phyloP scores from a whole-genome alignment of 2,888 invertebrate species.

The Helobdella robusta region DNA sequence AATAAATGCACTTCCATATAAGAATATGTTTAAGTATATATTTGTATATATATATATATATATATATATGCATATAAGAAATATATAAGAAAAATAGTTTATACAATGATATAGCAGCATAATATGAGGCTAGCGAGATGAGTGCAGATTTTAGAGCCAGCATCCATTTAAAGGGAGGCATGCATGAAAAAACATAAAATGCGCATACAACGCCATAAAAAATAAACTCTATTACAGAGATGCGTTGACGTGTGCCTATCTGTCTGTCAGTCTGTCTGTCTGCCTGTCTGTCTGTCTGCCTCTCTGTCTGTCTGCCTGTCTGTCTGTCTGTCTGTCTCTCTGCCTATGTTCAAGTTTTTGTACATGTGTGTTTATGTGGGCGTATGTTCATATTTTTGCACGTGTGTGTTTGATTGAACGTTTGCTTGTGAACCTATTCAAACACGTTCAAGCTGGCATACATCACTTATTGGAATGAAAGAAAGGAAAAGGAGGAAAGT shows the following conservation, averaged over 20 bases:
- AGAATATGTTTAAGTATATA: not conserved
- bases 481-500: not conserved
- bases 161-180: no score
- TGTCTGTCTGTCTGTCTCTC: slow-evolving; percentile 8
- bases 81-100: not conserved
- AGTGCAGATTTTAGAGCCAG: no score
- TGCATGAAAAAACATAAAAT: no score
- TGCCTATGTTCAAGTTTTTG: slow-evolving; percentile 4
- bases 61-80: not conserved
- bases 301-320: slow-evolving; percentile 13
- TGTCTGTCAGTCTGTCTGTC: not conserved
- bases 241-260: not conserved
- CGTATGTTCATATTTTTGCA: not conserved
- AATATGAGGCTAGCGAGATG: no score
- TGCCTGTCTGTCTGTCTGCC: slow-evolving; percentile 16
- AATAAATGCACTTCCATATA: not conserved
- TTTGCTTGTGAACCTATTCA: no score
- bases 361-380: slow-evolving; percentile 10
- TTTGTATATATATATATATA: not conserved
- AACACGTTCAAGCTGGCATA: not conserved
- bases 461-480: not conserved
- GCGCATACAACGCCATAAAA: no score
- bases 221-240: no score
- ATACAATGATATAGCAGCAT: not conserved
- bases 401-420: not conserved